These are phyloP conservation scores for Andricus grossulariae DNA, from an alignment of 1,140 invertebrate species.

Conservation along the genomic window DNA sequence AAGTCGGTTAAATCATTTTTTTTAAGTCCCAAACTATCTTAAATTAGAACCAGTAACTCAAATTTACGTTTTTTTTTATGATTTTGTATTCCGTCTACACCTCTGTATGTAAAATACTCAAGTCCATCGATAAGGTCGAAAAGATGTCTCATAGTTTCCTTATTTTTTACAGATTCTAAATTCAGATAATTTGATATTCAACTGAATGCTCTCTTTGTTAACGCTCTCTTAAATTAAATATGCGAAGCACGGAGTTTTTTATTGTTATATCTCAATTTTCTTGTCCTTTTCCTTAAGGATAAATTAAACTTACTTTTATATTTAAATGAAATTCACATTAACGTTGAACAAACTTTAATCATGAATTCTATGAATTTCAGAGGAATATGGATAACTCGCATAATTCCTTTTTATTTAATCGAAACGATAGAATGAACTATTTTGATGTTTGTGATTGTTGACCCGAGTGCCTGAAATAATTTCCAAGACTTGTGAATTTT, in stretches of 20 bases:
- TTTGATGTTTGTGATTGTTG: background rate
- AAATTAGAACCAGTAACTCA: background rate
- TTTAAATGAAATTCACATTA: no score
- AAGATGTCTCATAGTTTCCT: background rate
- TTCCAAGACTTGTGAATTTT: background rate
- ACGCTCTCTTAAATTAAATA: background rate
- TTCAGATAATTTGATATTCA: background rate
- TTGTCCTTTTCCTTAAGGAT: background rate
- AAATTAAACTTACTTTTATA: no score
- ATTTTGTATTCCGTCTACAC: slow-evolving; percentile 6
- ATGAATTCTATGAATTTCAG: no score
- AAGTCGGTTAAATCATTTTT: slow-evolving; percentile 54
- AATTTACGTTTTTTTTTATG: slow-evolving; percentile 27
- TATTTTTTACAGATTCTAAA: background rate
- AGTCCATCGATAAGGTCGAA: background rate
- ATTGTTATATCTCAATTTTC: background rate
- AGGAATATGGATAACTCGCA: no score
- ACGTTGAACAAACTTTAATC: no score
- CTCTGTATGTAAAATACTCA: slow-evolving; percentile 4
- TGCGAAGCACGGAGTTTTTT: background rate
- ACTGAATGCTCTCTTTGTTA: background rate
- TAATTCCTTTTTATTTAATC: no score
- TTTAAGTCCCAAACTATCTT: background rate
- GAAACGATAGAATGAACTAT: no score
- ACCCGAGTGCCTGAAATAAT: background rate